A percentile compares a stretch with the other conserved stretches of the same genome.
Conservation (phyloP, 2,797 vertebrate species). For the Poecilia picta region DNA sequence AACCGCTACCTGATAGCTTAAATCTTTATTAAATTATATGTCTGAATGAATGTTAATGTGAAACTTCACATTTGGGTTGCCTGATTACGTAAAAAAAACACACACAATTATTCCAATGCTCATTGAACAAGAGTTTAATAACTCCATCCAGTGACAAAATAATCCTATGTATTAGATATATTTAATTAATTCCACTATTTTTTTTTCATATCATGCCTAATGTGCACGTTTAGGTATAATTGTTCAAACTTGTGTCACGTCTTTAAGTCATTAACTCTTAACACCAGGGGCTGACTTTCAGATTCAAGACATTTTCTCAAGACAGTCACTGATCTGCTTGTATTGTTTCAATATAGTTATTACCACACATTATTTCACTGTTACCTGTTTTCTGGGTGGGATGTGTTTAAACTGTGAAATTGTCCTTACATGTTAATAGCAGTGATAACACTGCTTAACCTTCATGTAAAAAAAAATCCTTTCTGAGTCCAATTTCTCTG, state of each 20-base stretch:
- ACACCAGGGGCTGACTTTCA: constrained; percentile 37
- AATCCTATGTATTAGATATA: not conserved
- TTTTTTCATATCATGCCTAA: constrained; percentile 1
- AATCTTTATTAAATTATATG: constrained; percentile 24
- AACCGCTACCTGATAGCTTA: not conserved
- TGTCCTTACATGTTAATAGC: not conserved
- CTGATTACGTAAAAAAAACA: constrained; percentile 9
- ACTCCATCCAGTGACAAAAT: not conserved
- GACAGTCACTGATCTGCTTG: constrained; percentile 51
- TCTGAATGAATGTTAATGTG: constrained; percentile 15
- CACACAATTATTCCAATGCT: not conserved
- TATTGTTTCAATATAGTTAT: constrained; percentile 5
- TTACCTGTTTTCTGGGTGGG: constrained; percentile 12
- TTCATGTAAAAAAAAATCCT: constrained; percentile 42
- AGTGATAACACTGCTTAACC: constrained; percentile 46
- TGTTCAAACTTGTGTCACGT: constrained; percentile 10
- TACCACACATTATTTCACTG: constrained; percentile 25
- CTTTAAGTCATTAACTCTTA: constrained; percentile 49
- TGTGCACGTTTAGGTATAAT: not conserved
- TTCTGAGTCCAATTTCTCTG: constrained; percentile 27
- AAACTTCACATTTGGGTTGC: constrained; percentile 9
- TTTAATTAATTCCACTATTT: constrained; percentile 13
- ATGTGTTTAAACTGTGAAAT: not conserved
- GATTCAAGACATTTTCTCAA: constrained; percentile 50
- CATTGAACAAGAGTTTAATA: not conserved